Evolutionary conservation across 2,797 vertebrate genomes (phyloP).

Genomic region (Tenualosa ilisha): DNA sequence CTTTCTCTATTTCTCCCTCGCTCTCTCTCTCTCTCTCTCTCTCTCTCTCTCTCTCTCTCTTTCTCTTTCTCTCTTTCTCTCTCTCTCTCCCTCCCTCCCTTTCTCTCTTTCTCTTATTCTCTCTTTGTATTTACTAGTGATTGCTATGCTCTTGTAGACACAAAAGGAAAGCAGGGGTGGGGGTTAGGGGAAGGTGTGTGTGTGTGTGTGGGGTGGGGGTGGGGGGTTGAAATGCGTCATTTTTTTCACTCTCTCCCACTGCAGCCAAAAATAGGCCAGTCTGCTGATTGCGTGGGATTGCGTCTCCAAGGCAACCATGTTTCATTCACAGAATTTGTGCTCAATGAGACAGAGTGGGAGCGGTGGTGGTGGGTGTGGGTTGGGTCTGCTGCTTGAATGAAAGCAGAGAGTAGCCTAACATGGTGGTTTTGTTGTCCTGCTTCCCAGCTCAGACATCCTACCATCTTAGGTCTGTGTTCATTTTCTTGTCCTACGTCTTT

Average conservation of each 20-base stretch:
- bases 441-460: constrained; percentile 36
- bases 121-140: background rate
- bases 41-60: background rate
- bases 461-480: constrained; percentile 1
- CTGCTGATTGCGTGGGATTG: constrained; percentile 62
- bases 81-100: background rate
- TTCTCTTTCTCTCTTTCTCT: too few species aligned
- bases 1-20: background rate
- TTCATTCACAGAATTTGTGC: constrained; percentile 71
- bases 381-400: constrained; percentile 32
- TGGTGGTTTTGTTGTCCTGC: constrained; percentile 28
- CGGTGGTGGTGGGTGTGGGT: constrained; percentile 52
- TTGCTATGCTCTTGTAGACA: background rate
- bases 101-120: background rate
- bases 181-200: background rate
- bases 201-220: background rate
- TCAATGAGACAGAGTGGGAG: background rate
- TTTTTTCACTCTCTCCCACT: constrained; percentile 49
- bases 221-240: constrained; percentile 67
- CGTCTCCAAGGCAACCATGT: constrained; percentile 77
- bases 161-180: background rate
- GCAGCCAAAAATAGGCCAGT: constrained; percentile 73
- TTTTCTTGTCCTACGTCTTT: background rate
- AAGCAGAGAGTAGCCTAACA: background rate
- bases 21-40: background rate